phyloP scores from a whole-genome alignment of 2,888 invertebrate species.

The Octonoba sinensis region DNA sequence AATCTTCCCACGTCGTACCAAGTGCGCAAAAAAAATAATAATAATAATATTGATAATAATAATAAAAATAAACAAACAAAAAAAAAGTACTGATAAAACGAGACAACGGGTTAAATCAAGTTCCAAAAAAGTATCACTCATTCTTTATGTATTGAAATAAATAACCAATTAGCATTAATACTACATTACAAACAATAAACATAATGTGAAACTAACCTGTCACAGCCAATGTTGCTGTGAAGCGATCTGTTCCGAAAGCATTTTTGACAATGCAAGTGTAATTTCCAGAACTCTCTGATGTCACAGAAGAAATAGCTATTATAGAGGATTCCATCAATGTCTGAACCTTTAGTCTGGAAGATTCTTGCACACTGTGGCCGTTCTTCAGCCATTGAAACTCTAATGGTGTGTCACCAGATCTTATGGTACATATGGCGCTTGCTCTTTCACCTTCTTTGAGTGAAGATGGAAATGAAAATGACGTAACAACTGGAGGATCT shows the following conservation, averaged over 20 bases:
- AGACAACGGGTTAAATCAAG: no score
- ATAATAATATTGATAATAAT: no score
- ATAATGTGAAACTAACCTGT: slow-evolving; percentile 28
- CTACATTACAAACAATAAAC: neutral
- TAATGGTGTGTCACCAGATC: slow-evolving; percentile 65
- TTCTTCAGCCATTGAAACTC: slow-evolving; percentile 65
- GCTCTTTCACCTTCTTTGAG: slow-evolving; percentile 63
- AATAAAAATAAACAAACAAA: no score
- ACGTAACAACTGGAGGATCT: slow-evolving; percentile 15
- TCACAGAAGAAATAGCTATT: slow-evolving; percentile 49
- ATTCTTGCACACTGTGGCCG: slow-evolving; percentile 4
- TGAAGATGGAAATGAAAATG: slow-evolving; percentile 44
- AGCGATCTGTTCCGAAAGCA: slow-evolving; percentile 52
- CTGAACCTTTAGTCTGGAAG: slow-evolving; percentile 24
- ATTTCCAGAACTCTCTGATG: slow-evolving; percentile 54
- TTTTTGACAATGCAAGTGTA: slow-evolving; percentile 65
- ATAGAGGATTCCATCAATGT: slow-evolving; percentile 42
- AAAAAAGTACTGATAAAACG: no score
- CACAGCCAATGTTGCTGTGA: slow-evolving; percentile 44
- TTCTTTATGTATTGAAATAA: neutral
- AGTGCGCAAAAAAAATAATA: no score
- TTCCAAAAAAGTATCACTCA: neutral
- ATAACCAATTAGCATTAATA: no score
- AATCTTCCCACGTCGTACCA: no score
- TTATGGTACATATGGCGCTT: slow-evolving; percentile 62